phyloP scores from a whole-genome alignment of 2,888 invertebrate genomes.

The Coecobrya sp. region DNA sequence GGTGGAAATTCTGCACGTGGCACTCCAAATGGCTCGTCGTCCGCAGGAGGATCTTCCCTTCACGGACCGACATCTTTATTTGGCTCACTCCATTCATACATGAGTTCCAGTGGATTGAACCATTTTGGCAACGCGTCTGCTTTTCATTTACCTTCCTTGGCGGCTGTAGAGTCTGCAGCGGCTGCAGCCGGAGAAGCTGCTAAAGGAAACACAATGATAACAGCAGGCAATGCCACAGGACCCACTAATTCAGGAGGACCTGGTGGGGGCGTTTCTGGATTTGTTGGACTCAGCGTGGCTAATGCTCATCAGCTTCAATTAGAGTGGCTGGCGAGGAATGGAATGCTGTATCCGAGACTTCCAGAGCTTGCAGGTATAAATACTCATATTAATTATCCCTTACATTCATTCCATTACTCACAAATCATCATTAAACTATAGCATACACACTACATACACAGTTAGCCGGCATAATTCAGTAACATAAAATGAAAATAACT shows the following conservation, averaged over 20 bases:
- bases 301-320: conserved; percentile 94
- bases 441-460: no score
- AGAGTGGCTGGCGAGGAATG: conserved; percentile 96
- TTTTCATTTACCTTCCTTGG: conserved; percentile 82
- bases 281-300: conserved; percentile 87
- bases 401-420: no score
- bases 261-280: conserved; percentile 73
- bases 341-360: conserved; percentile 96
- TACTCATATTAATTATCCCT: no score
- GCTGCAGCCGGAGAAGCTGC: conserved; percentile 65
- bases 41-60: conserved; percentile 45
- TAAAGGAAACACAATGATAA: conserved; percentile 87
- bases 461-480: no score
- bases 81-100: conserved; percentile 85
- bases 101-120: conserved; percentile 82
- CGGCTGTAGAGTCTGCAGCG: conserved; percentile 71
- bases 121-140: conserved; percentile 85
- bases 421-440: no score
- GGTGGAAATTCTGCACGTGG: conserved; percentile 47
- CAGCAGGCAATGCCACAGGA: conserved; percentile 50
- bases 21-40: conserved; percentile 36
- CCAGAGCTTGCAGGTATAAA: conserved; percentile 94
- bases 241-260: conserved; percentile 60
- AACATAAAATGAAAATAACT: no score
- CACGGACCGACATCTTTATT: conserved; percentile 81